Base-by-base conservation (phyloP, 2,113 vertebrate species). In the Rhipidura dahli region DNA sequence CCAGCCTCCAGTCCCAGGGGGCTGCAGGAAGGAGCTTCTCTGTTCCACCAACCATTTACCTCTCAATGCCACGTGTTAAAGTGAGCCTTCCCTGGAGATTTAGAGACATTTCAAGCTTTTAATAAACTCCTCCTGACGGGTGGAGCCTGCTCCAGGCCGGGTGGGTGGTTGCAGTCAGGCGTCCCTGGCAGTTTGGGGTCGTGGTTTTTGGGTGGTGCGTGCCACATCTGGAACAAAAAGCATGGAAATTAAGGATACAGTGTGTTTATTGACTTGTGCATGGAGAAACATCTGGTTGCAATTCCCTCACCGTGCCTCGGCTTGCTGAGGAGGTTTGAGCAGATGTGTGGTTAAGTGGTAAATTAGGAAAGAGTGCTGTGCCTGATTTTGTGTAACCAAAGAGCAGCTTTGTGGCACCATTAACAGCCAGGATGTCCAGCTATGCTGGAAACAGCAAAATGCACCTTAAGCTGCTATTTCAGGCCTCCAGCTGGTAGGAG, bases 21-120 rank as follows among this genome's bases (percentile, higher is more conserved):
- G 94, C 81, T 95, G 83, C 72, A 85, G 77, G 72, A 91, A 95
- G 89, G 82, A 97, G 37, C 78, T 57, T 96, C 96, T 98, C 87
- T 96, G 91, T 98, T 98, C 98, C 96, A 96, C 98, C 98, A 98
- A 56, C 91, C 96, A 98, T 98, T 98, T 98, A 85, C 97, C 96
- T 98, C 95, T 97, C 97, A 98, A 98, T 97, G 96, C 90, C 96
- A 97, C 91, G 96, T 47, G 94, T 98, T 98, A 94, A 85, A 98
- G 95, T 93, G 89, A 57, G 90, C 89, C 87, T 94, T 97, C 98
- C 97, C 93, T 71, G 89, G 94, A 97, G 98, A 72, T 97, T 97
- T 81, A 61, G 91, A 97, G 97, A 98, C 95, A 91, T 98, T 98
- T 97, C 98, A 98, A 98, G 91, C 96, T 93, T 96, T 98, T 98